These are phyloP conservation scores for Chlorocebus sabaeus DNA, from an alignment of 2,113 vertebrate species.

Conservation along the genomic window DNA sequence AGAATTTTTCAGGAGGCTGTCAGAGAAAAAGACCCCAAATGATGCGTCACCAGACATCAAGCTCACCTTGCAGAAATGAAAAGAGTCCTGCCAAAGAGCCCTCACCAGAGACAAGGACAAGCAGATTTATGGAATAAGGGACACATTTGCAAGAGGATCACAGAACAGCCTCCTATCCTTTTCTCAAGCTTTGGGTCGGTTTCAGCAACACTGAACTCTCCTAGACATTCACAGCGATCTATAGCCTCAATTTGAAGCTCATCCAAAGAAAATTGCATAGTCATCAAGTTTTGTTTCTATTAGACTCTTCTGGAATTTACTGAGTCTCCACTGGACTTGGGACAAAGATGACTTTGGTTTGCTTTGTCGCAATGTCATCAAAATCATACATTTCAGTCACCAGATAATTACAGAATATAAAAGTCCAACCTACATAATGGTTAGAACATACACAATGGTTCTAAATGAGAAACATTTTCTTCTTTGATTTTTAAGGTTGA, in stretches of 20 bases:
- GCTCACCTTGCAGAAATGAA: conserved; percentile 25
- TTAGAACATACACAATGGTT: neutral
- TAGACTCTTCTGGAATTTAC: conserved; percentile 58
- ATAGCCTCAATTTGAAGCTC: conserved; percentile 64
- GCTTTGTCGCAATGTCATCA: neutral
- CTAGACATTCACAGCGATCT: conserved; percentile 68
- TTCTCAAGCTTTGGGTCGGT: conserved; percentile 33
- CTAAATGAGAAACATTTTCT: neutral
- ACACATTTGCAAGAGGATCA: conserved; percentile 55
- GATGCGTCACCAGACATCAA: conserved; percentile 19
- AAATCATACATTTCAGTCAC: conserved; percentile 3
- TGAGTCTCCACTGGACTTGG: conserved; percentile 47
- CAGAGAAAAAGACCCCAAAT: conserved; percentile 28
- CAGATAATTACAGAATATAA: neutral
- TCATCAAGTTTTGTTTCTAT: conserved; percentile 69
- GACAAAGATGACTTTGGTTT: conserved; percentile 50
- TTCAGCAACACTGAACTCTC: conserved; percentile 38
- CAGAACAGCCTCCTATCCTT: conserved; percentile 38
- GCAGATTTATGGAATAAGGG: conserved; percentile 62
- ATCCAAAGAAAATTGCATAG: conserved; percentile 73
- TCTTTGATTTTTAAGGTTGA: neutral
- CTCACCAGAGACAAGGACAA: conserved; percentile 22
- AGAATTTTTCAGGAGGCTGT: conserved; percentile 57
- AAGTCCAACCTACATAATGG: neutral
- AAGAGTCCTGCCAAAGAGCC: conserved; percentile 50